These are phyloP conservation scores for Cephus runcator DNA, from an alignment of 2,888 invertebrate genomes.

Conservation along the genomic window DNA sequence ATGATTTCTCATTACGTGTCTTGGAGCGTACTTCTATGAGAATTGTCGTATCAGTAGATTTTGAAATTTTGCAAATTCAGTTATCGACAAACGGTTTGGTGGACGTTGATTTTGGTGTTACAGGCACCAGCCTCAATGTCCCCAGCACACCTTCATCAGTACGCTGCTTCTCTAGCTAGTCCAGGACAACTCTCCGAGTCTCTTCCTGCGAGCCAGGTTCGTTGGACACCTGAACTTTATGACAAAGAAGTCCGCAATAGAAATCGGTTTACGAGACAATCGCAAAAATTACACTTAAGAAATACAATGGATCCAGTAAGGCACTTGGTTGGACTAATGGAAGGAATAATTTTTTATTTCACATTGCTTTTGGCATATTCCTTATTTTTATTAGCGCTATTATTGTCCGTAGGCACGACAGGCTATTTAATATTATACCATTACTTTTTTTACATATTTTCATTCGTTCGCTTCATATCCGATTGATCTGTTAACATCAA, in stretches of 20 bases:
- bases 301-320: background rate
- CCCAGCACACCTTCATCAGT: slow-evolving; percentile 85
- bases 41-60: background rate
- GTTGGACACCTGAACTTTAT: slow-evolving; percentile 34
- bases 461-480: background rate
- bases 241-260: background rate
- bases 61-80: background rate
- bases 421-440: background rate
- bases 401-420: background rate
- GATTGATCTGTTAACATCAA: background rate
- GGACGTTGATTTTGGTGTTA: slow-evolving; percentile 54
- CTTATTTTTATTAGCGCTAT: background rate
- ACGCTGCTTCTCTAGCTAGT: slow-evolving; percentile 68
- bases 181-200: slow-evolving; percentile 77
- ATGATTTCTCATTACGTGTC: background rate
- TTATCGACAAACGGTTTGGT: slow-evolving; percentile 12
- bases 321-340: background rate
- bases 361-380: background rate
- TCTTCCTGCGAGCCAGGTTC: slow-evolving; percentile 85
- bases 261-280: background rate
- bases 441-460: background rate
- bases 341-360: background rate
- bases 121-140: slow-evolving; percentile 94
- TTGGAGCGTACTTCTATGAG: background rate
- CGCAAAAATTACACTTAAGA: background rate